Evolutionary conservation across 2,888 invertebrate species (phyloP).

Genomic region (Drosophila buzzatii): DNA sequence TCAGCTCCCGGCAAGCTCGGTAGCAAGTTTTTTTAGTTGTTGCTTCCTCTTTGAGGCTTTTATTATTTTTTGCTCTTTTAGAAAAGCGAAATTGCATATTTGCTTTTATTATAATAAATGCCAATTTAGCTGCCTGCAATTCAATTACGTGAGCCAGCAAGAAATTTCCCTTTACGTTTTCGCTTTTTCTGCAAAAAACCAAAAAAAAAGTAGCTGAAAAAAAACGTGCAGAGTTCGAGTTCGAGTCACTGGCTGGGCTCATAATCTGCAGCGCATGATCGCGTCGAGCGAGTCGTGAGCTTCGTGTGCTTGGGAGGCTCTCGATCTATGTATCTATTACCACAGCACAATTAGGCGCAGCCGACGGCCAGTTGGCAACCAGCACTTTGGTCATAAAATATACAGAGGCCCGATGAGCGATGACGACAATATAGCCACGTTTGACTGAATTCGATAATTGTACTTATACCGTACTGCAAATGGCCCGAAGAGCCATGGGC

Average conservation of each 20-base stretch:
- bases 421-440: slow-evolving; percentile 52
- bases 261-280: slow-evolving; percentile 68
- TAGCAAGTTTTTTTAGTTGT: slow-evolving; percentile 28
- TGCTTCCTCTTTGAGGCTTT: slow-evolving; percentile 42
- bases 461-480: slow-evolving; percentile 21
- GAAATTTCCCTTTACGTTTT: slow-evolving; percentile 72
- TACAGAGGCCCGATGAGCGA: slow-evolving; percentile 44
- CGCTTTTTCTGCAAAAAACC: slow-evolving; percentile 29
- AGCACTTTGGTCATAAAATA: slow-evolving; percentile 50
- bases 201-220: neutral
- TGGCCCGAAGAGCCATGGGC: slow-evolving; percentile 13
- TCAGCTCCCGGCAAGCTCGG: slow-evolving; percentile 34
- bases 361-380: slow-evolving; percentile 35
- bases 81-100: slow-evolving; percentile 77
- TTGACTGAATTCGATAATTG: slow-evolving; percentile 78
- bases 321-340: slow-evolving; percentile 52
- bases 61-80: slow-evolving; percentile 11
- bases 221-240: slow-evolving; percentile 67
- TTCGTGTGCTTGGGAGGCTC: slow-evolving; percentile 47
- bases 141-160: slow-evolving; percentile 76
- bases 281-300: slow-evolving; percentile 62
- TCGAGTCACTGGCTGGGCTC: slow-evolving; percentile 42
- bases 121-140: slow-evolving; percentile 78
- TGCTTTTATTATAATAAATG: slow-evolving; percentile 81
- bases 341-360: slow-evolving; percentile 51